Evolutionary conservation across 1,140 invertebrate genomes (phyloP), one percentile per base, ranked within the genome.

Genomic region (Meloidogyne exigua): DNA sequence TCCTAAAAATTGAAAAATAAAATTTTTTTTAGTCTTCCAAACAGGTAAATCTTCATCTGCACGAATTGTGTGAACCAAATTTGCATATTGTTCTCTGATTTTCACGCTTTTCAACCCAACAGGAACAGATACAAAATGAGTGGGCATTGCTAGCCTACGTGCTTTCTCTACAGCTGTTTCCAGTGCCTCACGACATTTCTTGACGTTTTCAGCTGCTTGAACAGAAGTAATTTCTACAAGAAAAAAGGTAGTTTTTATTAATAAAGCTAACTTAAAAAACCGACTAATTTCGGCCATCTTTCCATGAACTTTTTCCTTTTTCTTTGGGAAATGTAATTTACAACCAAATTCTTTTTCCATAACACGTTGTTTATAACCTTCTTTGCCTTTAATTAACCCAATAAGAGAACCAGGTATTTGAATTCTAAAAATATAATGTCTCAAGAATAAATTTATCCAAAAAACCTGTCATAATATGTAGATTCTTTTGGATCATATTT

Each of bases 121-220:
- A 36, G 72, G 72, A n/a, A 73, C 57, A 36, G 72, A 26, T 25
- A 73, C 72, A 62, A 73, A 73, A 64, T 73, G 72, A 2, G 72
- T 73, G 21, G 72, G 72, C 21, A 36, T 23, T 65, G 72, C 57
- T 2, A 26, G 42, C 1, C 28, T 23, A 9, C 72, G 49, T n/a
- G 72, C 72, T 18, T 73, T 39, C 11, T 26, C 72, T 21, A 73
- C 21, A 23, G 49, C 72, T 39, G 4, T 65, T 25, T 73, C 23
- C 13, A 73, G 26, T 11, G 72, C 57, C n/a, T 73, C 44, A 21
- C 57, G 21, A n/a, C 72, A 73, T 65, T 18, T 32, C 39, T 57
- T 23, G 57, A 73, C 72, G 15, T 73, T 62, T 62, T 57, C 57
- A 49, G 72, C 72, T 39, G 21, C 15, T 64, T 28, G 57, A 32